Conservation (phyloP, 2,888 invertebrate species). For the Rhimphoctona megacephalus region DNA sequence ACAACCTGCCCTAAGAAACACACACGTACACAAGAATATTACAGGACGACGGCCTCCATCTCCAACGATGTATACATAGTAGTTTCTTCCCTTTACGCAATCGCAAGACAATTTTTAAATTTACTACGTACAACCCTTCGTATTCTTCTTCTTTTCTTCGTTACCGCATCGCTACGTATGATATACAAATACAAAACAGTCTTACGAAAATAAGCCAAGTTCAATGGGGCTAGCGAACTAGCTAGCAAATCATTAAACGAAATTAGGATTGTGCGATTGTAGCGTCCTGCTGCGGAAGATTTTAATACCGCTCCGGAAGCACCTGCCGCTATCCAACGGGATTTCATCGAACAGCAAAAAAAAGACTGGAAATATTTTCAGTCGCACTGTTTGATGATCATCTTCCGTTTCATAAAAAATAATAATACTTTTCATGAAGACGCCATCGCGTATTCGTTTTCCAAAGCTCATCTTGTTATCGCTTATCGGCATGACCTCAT, state of each 20-base stretch:
- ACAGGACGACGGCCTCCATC: neutral
- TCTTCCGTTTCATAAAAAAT: neutral
- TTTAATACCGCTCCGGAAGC: neutral
- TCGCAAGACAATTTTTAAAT: neutral
- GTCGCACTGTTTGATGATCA: neutral
- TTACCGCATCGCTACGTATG: neutral
- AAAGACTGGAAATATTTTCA: neutral
- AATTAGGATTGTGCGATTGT: neutral
- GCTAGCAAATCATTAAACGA: neutral
- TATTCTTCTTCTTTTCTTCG: neutral
- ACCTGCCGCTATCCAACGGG: neutral
- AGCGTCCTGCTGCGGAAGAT: neutral
- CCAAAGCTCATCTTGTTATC: slow-evolving; percentile 33
- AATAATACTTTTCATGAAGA: neutral
- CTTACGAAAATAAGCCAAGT: neutral
- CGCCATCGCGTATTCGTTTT: neutral
- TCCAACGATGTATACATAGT: neutral
- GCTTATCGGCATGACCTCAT: slow-evolving; percentile 51
- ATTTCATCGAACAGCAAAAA: neutral
- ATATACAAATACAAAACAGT: neutral
- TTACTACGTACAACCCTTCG: neutral
- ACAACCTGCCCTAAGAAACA: slow-evolving; percentile 27
- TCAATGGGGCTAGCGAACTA: neutral
- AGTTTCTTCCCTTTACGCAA: neutral
- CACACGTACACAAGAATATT: neutral